Evolutionary conservation across 2,797 vertebrate genomes (phyloP), one percentile per base, ranked within the genome.

Genomic region (Acridotheres tristis): DNA sequence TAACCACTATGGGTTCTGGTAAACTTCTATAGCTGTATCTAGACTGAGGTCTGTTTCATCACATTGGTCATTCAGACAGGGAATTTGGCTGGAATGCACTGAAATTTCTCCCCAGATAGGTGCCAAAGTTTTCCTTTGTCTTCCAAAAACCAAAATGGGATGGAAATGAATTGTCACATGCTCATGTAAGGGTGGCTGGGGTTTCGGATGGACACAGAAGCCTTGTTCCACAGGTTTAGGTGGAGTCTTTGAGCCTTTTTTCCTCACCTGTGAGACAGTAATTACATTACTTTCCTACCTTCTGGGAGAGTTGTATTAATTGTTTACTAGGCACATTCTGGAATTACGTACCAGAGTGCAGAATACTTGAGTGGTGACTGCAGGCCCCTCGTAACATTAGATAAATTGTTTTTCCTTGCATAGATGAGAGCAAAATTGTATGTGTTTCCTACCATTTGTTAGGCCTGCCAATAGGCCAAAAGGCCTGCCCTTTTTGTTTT

Each of bases 161-260:
- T 69, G 38, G 21, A 84, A 77, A 40, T 50, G 7, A 63, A 38
- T 65, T 57, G n/a, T 59, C 62, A 38, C 15, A 3, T n/a, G 16
- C 13, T 50, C 16, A 13, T 0, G 0, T 75, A 47, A 34, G 30
- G 6, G 4, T 71, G 61, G 3, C n/a, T 62, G 12, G 4, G 16
- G 11, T 55, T 36, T 76, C n/a, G 61, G 12, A 22, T 6, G 23
- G 26, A 26, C 1, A 3, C n/a, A 83, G 57, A 69, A 40, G 30
- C 19, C n/a, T 47, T 47, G 12, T 57, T 91, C 54, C 26, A 71
- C 17, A 81, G 38, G 34, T 15, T 90, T 57, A 34, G 45, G 27
- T 43, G 4, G 12, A 30, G 26, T 29, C 38, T 86, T 77, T 47
- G 16, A 34, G 26, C 55, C 36, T 92, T 95, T 54, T 20, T 69